These are phyloP conservation scores for Anagyrus pseudococci DNA, from an alignment of 2,888 invertebrate species.

Conservation along the genomic window DNA sequence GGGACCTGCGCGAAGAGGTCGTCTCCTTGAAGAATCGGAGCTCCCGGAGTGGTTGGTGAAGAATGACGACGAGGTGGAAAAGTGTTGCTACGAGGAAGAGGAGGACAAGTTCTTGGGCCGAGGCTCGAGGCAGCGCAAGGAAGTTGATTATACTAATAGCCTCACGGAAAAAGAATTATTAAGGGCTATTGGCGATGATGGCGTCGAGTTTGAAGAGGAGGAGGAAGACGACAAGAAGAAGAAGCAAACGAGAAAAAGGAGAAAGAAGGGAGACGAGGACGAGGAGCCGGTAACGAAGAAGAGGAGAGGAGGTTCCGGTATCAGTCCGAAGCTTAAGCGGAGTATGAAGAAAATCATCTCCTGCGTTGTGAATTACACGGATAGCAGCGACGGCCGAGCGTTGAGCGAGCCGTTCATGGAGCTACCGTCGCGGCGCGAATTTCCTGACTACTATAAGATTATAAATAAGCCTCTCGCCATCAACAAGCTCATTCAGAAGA, in stretches of 20 bases:
- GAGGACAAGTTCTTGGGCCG: constrained; percentile 81
- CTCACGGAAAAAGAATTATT: constrained; percentile 98
- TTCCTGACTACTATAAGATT: constrained; percentile 96
- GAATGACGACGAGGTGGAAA: constrained; percentile 89
- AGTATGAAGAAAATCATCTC: constrained; percentile 88
- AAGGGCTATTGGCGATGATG: constrained; percentile 74
- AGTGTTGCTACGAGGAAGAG: constrained; percentile 75
- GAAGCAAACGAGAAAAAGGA: constrained; percentile 66
- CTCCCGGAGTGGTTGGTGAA: constrained; percentile 95
- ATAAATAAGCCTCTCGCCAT: constrained; percentile 96
- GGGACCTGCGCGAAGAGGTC: constrained; percentile 73
- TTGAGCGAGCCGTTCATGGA: constrained; percentile 96
- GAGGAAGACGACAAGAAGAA: constrained; percentile 72
- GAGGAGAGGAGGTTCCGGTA: constrained; percentile 59
- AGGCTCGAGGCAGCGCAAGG: constrained; percentile 91
- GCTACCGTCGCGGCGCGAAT: constrained; percentile 87
- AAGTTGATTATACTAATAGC: constrained; percentile 97
- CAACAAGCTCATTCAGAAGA: constrained; percentile 87
- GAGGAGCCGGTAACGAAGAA: constrained; percentile 68
- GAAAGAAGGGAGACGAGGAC: constrained; percentile 67
- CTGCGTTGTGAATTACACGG: constrained; percentile 86
- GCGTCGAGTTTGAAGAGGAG: constrained; percentile 73
- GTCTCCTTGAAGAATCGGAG: constrained; percentile 93
- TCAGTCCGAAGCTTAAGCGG: constrained; percentile 74
- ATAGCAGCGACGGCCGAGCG: constrained; percentile 80